A percentile compares a stretch with the other conserved stretches of the same genome.
Conservation (phyloP, 2,113 vertebrate genomes). For the Ivindomyrus marchei region DNA sequence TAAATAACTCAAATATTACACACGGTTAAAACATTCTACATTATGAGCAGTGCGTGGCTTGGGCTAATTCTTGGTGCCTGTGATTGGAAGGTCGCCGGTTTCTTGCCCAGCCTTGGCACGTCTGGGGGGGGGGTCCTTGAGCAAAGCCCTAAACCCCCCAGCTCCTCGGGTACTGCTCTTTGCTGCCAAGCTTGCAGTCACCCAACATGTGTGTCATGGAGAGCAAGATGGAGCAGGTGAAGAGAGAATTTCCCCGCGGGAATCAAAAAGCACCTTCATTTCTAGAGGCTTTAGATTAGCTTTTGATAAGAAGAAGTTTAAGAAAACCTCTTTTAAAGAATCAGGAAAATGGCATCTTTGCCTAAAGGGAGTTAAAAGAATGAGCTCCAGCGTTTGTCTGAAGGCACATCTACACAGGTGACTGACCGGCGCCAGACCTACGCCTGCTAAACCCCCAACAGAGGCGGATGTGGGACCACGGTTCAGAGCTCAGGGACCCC, state of each 20-base stretch:
- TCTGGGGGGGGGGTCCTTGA: neutral
- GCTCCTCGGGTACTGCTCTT: neutral
- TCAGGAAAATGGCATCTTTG: neutral
- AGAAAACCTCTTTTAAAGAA: neutral
- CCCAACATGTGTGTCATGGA: neutral
- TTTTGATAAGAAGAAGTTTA: neutral
- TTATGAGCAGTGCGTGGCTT: neutral
- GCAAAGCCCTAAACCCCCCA: neutral
- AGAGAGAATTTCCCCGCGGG: neutral
- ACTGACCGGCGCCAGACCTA: neutral
- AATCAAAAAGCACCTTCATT: no score
- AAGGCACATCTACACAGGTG: neutral
- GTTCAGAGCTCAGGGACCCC: neutral
- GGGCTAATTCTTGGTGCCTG: neutral
- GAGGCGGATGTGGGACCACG: neutral
- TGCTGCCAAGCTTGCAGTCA: neutral
- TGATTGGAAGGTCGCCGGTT: neutral
- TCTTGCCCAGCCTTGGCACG: neutral
- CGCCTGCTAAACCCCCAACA: neutral
- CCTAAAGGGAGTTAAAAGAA: neutral
- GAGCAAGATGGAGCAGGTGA: neutral
- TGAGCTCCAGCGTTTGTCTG: neutral
- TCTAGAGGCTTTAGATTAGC: neutral
- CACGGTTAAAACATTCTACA: neutral
- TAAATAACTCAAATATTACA: neutral